Evolutionary conservation across 2,113 vertebrate species (phyloP).

Genomic region (Boleophthalmus pectinirostris): DNA sequence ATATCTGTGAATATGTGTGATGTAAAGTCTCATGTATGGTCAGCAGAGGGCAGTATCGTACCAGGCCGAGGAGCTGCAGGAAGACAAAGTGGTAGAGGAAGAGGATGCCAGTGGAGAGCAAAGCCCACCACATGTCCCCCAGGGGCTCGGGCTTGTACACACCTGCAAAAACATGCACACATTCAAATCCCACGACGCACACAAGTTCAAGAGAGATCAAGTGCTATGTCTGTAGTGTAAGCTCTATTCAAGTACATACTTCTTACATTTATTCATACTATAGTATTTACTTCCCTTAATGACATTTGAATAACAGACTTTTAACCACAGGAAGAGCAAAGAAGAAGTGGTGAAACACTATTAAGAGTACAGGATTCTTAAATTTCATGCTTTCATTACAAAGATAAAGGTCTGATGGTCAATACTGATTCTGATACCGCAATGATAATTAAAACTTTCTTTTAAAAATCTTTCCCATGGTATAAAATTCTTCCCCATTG

Average conservation of each 20-base stretch:
- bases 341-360: conserved; percentile 29
- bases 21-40: conserved; percentile 9
- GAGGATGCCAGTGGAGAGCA: conserved; percentile 91
- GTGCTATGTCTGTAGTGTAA: neutral
- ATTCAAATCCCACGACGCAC: neutral
- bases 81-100: conserved; percentile 96
- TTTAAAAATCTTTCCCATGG: too few relatives aligned
- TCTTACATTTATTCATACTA: neutral
- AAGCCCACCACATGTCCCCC: conserved; percentile 93
- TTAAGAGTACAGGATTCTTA: neutral
- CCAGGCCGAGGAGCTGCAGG: conserved; percentile 93
- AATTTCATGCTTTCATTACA: too few relatives aligned
- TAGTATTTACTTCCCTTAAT: neutral
- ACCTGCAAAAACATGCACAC: conserved; percentile 73
- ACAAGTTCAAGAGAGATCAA: neutral
- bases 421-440: too few relatives aligned
- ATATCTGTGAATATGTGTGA: neutral
- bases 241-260: neutral
- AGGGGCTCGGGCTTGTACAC: conserved; percentile 93
- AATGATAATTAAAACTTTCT: too few relatives aligned
- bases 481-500: too few relatives aligned
- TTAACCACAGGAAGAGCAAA: neutral
- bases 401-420: too few relatives aligned
- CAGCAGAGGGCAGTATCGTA: conserved; percentile 79
- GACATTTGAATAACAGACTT: neutral